Percentiles rank a stretch among this genome's conserved stretches.
phyloP scores from a whole-genome alignment of 2,888 invertebrate species.

The Andrena chrysosceles region DNA sequence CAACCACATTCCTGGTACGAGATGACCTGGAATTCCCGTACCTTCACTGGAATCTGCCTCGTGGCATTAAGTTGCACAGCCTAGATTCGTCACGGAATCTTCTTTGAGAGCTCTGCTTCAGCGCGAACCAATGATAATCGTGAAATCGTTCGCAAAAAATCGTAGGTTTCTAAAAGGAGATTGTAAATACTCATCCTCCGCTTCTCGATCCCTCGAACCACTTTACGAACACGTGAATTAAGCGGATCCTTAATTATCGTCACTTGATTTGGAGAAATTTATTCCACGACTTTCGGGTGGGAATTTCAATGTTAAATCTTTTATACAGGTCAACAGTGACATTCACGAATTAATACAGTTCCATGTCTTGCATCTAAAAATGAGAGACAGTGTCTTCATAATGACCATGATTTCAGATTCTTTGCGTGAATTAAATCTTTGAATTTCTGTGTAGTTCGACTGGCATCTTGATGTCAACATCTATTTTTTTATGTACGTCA shows the following conservation, averaged over 20 bases:
- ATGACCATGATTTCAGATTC: too few species aligned
- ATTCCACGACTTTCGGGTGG: background rate
- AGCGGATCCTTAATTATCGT: background rate
- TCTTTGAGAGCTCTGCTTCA: slow-evolving; percentile 5
- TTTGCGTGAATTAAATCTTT: too few species aligned
- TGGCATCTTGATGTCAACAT: too few species aligned
- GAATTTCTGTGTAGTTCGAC: too few species aligned
- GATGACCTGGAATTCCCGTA: slow-evolving; percentile 55
- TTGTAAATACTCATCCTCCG: background rate
- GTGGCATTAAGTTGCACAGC: slow-evolving; percentile 20
- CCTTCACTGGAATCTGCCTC: slow-evolving; percentile 46
- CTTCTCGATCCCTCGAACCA: background rate
- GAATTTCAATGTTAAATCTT: background rate
- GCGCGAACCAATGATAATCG: background rate
- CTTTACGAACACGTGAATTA: background rate
- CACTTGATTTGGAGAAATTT: background rate
- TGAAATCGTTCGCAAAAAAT: background rate
- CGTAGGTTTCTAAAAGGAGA: background rate
- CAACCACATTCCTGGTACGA: slow-evolving; percentile 29
- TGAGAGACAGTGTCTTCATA: too few species aligned
- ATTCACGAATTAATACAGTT: too few species aligned
- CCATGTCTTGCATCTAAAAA: too few species aligned
- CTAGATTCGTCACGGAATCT: slow-evolving; percentile 19
- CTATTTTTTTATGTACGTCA: too few species aligned
- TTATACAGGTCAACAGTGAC: too few species aligned